Evolutionary conservation across 2,888 invertebrate genomes (phyloP).

Genomic region (Philopedon plagiatum): DNA sequence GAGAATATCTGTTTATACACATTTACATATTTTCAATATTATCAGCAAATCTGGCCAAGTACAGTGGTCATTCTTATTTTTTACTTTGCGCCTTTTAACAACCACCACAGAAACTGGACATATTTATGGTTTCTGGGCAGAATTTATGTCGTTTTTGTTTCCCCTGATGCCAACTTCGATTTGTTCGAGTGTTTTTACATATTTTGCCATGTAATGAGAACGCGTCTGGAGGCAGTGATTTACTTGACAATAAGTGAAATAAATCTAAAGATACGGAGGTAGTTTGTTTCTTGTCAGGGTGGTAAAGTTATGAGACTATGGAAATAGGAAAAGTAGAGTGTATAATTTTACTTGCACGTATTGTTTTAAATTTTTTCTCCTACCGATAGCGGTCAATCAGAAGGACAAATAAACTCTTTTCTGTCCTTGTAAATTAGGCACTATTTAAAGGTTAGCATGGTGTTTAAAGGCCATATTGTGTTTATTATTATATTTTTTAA

Average conservation of each 20-base stretch:
- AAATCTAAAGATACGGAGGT: constrained; percentile 20
- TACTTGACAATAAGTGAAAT: constrained; percentile 18
- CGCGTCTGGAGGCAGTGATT: constrained; percentile 18
- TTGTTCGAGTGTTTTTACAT: constrained; percentile 47
- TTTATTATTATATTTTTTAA: no score
- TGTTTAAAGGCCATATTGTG: no score
- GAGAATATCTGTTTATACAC: constrained; percentile 52
- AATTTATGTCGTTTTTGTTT: constrained; percentile 61
- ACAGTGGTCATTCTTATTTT: constrained; percentile 52
- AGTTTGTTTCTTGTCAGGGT: constrained; percentile 12
- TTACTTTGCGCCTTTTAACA: constrained; percentile 38
- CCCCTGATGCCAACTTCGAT: constrained; percentile 51
- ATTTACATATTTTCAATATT: constrained; percentile 52
- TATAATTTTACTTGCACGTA: neutral
- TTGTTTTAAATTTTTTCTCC: neutral
- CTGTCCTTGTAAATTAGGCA: no score
- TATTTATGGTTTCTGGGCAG: constrained; percentile 57
- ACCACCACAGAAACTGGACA: constrained; percentile 52
- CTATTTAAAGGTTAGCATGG: no score
- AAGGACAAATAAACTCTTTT: no score
- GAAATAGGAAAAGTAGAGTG: neutral
- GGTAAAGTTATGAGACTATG: neutral
- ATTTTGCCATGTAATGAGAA: constrained; percentile 29
- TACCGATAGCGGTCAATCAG: no score
- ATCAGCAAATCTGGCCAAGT: constrained; percentile 58